Evolutionary conservation across 2,113 vertebrate species (phyloP), one percentile per base, ranked within the genome.

Genomic region (Cyanoramphus novaezelandiae): DNA sequence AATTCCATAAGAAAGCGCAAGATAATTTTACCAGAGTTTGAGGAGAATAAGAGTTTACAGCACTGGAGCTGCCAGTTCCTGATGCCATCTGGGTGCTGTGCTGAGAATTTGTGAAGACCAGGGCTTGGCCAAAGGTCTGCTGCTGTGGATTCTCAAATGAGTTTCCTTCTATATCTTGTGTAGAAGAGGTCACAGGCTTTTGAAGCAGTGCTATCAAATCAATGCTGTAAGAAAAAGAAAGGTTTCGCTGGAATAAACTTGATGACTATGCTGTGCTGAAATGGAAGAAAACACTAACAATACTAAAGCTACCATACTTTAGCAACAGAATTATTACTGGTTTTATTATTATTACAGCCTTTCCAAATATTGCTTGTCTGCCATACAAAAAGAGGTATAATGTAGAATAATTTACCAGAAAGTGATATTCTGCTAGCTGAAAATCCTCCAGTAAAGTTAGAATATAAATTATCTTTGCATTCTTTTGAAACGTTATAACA

Each of bases 51-150:
- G 98, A 98, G 93, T 98, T 99, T 96, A 98, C 98, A 93, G 98
- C 98, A 94, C 96, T 97, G 67, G 99, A 98, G 93, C 91, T 98
- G 87, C 98, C 98, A 92, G 98, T 98, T 97, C 98, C 98, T 88
- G 98, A 97, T 88, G 98, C 95, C 95, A 97, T 95, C 86, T 98
- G 98, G 79, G 84, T 97, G 78, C 79, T 98, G 92, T 98, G 98
- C 80, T 99, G 99, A 91, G 99, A 99, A 97, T 99, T 99, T 79
- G 99, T 99, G 97, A 99, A 99, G 77, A 99, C 99, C 89, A 99
- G 97, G 41, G 99, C 99, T 97, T 99, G 99, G 52, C 98, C 98
- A 88, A 99, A 98, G 92, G 98, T 97, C 85, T 99, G 99, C 7
- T 98, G 97, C 71, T 98, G 98, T 6, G 98, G 52, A 60, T 96